Base-by-base conservation (phyloP, 2,113 vertebrate genomes). In the Etia nguti region DNA sequence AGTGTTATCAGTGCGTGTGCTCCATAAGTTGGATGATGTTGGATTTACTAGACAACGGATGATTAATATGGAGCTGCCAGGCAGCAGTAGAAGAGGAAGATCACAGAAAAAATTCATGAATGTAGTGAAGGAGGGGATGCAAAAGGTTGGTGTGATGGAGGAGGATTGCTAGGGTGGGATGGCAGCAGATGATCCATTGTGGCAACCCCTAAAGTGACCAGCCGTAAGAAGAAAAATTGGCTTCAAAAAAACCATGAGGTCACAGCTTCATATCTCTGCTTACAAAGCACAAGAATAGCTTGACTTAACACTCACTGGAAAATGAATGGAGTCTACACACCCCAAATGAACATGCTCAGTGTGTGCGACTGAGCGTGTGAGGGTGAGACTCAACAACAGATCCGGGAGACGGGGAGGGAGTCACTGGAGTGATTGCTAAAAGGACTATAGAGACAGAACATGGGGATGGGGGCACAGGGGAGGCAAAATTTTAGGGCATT, bases 401-500 rank as follows among this genome's bases (percentile, higher is more conserved):
- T 83, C 54, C 46, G 62, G 80, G 18, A 75, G 75, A 77, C 0
- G 4, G 59, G 81, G 65, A 36, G 46, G 43, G 11, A 18, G 65
- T 86, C 15, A 10, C 84, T 50, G 65, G 36, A 80, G 84, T 65
- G 84, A 86, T 46, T 41, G 77, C 80, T 59, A 80, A 68, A 86
- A 87, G 75, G 60, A 54, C 29, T 86, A 83, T 43, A 7, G 59
- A 75, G 79, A 56, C n/a, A 43, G 65, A 84, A 29, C 8, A 24
- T 22, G 46, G 83, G 60, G 87, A 87, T 11, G 86, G 73, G 81
- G 79, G 57, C 86, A 82, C 73, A 46, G 80, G 84, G 79, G 84
- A 60, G 85, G 85, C 50, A 20, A 84, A 16, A 87, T 94, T 94
- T 91, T 55, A 92, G 91, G 81, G 86, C 94, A 93, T 92, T 93